phyloP scores from a whole-genome alignment of 2,888 invertebrate species.

The Apodemia zela region DNA sequence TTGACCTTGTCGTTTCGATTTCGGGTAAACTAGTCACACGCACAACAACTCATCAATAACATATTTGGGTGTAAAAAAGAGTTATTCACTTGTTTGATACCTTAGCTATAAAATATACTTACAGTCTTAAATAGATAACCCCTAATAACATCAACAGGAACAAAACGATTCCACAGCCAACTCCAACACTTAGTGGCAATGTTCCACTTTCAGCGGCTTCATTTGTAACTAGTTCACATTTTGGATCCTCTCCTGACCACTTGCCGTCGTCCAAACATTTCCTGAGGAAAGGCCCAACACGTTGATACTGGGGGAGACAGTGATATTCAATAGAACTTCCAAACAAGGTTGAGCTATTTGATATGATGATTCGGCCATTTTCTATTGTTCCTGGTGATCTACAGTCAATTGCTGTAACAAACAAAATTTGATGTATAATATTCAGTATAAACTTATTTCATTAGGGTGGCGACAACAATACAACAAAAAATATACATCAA shows the following conservation, averaged over 20 bases:
- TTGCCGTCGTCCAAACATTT: slow-evolving; percentile 91
- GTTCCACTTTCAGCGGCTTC: slow-evolving; percentile 87
- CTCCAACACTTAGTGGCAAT: slow-evolving; percentile 89
- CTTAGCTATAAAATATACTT: slow-evolving; percentile 56
- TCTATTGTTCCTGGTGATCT: slow-evolving; percentile 88
- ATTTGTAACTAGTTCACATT: slow-evolving; percentile 85
- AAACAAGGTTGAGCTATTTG: slow-evolving; percentile 91
- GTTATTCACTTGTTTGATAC: too few species aligned
- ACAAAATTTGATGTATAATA: slow-evolving; percentile 3
- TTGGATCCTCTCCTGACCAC: slow-evolving; percentile 94
- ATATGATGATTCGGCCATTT: slow-evolving; percentile 91
- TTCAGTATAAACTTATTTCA: too few species aligned
- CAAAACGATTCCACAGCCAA: slow-evolving; percentile 90
- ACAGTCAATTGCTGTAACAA: slow-evolving; percentile 88
- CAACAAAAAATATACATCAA: too few species aligned
- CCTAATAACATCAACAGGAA: slow-evolving; percentile 89
- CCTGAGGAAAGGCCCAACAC: slow-evolving; percentile 89
- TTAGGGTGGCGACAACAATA: too few species aligned
- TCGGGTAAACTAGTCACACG: too few species aligned
- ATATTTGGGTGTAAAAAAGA: too few species aligned
- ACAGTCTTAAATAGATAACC: slow-evolving; percentile 90
- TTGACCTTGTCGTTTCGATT: too few species aligned
- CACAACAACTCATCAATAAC: too few species aligned
- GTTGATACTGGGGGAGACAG: slow-evolving; percentile 90
- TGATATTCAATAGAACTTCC: slow-evolving; percentile 94